Evolutionary conservation across 2,888 invertebrate species (phyloP), one percentile per base, ranked within the genome.

Genomic region (Lymantria monacha): DNA sequence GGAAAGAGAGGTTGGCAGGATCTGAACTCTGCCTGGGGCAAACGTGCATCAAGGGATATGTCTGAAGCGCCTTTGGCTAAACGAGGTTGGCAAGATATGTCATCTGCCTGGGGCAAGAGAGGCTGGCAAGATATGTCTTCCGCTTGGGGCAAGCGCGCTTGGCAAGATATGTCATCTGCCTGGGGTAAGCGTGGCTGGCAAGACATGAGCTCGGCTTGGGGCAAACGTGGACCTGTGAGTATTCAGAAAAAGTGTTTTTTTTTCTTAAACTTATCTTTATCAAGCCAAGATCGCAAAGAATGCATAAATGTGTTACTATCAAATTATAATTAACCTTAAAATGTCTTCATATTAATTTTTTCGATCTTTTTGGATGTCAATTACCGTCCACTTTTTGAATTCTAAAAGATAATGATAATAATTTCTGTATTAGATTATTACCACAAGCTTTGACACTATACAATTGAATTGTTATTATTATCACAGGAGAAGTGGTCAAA

Each of bases 101-200:
- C 85, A 60, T 79, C 83, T 69, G 92, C 67, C 8, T 93, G 92
- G 92, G 93, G 93, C 13, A 93, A 93, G 71, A 79, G 93, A 14
- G 92, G 87, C 42, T 93, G 93, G 93, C 88, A 92, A 62, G 90
- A 90, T 53, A 72, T 92, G 56, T 83, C 85, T 61, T 74, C 82
- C 0, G 87, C 88, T 36, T 92, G 92, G 92, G 93, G 94, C 54
- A 94, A 94, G 62, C 84, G 94, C 0, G 93, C 87, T 13, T 94
- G 93, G 94, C 86, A 86, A 44, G 93, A 92, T 69, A 74, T 94
- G 55, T 92, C 92, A 68, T 77, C 91, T 7, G 87, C 88, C 36
- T 92, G 92, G 92, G 93, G 94, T 54, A 94, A 94, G 62, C 83
- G 94, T 0, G 93, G 87, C 13, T 94, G 93, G 94, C 86, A 86